phyloP scores from a whole-genome alignment of 2,888 invertebrate species.

The Sisyra nigra region DNA sequence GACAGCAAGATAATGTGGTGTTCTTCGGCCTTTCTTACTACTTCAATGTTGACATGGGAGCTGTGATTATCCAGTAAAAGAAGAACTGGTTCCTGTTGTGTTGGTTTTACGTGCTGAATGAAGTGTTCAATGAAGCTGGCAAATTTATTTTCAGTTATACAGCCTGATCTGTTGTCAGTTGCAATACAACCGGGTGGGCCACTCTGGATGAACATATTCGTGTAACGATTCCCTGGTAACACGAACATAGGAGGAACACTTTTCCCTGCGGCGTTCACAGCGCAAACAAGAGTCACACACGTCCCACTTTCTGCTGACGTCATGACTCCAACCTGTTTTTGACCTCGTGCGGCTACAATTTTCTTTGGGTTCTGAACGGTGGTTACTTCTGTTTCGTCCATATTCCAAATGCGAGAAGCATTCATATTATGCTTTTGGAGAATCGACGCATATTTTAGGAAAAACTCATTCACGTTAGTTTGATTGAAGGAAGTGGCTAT shows the following conservation, averaged over 20 bases:
- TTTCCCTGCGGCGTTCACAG: not conserved
- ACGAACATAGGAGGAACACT: slow-evolving; percentile 14
- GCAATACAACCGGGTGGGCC: slow-evolving; percentile 18
- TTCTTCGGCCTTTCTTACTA: not conserved
- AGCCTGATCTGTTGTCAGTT: slow-evolving; percentile 17
- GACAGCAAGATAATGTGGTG: not conserved
- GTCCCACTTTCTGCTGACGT: not conserved
- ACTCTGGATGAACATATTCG: slow-evolving; percentile 9
- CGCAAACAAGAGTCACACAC: not conserved
- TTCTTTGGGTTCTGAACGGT: not conserved
- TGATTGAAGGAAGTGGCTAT: slow-evolving; percentile 10
- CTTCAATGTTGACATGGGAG: not conserved
- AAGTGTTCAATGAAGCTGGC: slow-evolving; percentile 9
- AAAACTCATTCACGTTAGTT: slow-evolving; percentile 9
- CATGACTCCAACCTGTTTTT: not conserved
- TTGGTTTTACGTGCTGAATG: not conserved
- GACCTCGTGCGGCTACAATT: not conserved
- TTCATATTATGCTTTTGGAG: slow-evolving; percentile 8
- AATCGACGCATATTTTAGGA: slow-evolving; percentile 8
- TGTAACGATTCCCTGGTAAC: slow-evolving; percentile 16
- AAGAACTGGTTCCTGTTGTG: not conserved
- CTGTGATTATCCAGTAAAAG: not conserved
- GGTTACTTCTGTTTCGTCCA: slow-evolving; percentile 9
- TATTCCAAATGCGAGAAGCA: slow-evolving; percentile 10
- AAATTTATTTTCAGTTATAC: slow-evolving; percentile 16